Evolutionary conservation across 2,113 vertebrate species (phyloP), one percentile per base, ranked within the genome.

Genomic region (Ptilonorhynchus violaceus): DNA sequence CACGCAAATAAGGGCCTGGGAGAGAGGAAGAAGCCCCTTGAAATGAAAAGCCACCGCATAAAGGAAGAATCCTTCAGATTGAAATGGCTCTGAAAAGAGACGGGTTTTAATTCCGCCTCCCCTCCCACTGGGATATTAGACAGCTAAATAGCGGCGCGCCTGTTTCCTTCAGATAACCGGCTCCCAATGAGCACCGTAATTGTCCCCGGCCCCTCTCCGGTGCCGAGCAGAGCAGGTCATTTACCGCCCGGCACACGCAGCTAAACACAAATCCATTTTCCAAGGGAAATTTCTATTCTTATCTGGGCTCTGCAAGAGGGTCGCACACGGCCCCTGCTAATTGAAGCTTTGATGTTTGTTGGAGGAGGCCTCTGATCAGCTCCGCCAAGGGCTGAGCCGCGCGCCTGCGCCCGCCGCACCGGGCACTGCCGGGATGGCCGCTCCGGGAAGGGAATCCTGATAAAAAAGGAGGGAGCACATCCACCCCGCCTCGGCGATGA

Each of bases 221-320:
- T 66, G 21, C 96, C 73, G 85, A 28, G 53, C 83, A 22, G 98
- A 97, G 96, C 97, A 95, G 98, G 97, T 98, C 98, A 97, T 97
- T 98, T 96, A 95, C 97, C 69, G 96, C 98, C 95, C 95, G 68
- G 97, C 96, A 85, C 97, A 96, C 82, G 94, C 98, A 88, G 96
- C 97, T 95, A 82, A 97, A 97, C 97, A 97, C 97, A 97, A 98
- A 98, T 97, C 98, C 98, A 95, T 98, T 98, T 97, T 97, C 97
- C 97, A 73, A 96, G 97, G 97, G 96, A 98, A 97, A 98, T 97
- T 97, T 97, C 97, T 98, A 89, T 97, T 97, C 98, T 98, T 98
- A 98, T 98, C 98, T 97, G 98, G 97, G 97, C 94, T 97, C 96
- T 97, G 98, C 98, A 98, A 98, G 97, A 98, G 98, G 97, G 98